Evolutionary conservation across 1,140 invertebrate genomes (phyloP), one percentile per base, ranked within the genome.

Genomic region (Phymorhynchus buccinoides): DNA sequence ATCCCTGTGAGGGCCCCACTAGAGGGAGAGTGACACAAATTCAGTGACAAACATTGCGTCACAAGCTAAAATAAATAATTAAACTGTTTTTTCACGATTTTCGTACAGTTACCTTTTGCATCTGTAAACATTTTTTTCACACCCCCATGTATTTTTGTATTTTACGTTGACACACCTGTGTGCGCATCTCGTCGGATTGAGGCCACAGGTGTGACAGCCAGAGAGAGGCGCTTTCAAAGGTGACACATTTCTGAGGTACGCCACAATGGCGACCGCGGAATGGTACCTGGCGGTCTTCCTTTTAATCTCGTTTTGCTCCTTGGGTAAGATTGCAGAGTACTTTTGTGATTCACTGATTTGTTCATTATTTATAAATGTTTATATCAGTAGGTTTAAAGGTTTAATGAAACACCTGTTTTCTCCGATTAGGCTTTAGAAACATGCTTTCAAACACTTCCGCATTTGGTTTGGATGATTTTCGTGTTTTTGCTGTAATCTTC

Each of bases 181-280:
- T n/a, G 56, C 56, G 56, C 56, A 16, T 27, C 56, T 62, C 56
- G 6, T 39, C 30, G 39, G 30, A 83, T 41, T 14, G 41, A 30
- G 81, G 81, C 73, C 81, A 83, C 81, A 83, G 81, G 81, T 83
- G 81, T 37, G 66, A 81, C 48, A 35, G 56, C 39, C 37, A 83
- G 66, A 83, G 16, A 81, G 62, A 83, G 81, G 77, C 77, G 42
- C 77, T 42, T 83, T 83, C 81, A 71, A 66, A 83, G 81, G 81
- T 83, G 81, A 83, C 81, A 83, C 37, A 83, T 66, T 42, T 22
- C 52, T 83, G 22, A 52, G 78, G 56, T 83, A 37, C 81, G 81
- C 81, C 81, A 83, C 39, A 37, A 83, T 83, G 81, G 81, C 81
- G 81, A 73, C 81, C 39, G 81, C 41, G 41, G 62, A 44, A 6